Evolutionary conservation across 2,888 invertebrate species (phyloP).

Genomic region (Melipona beecheii): DNA sequence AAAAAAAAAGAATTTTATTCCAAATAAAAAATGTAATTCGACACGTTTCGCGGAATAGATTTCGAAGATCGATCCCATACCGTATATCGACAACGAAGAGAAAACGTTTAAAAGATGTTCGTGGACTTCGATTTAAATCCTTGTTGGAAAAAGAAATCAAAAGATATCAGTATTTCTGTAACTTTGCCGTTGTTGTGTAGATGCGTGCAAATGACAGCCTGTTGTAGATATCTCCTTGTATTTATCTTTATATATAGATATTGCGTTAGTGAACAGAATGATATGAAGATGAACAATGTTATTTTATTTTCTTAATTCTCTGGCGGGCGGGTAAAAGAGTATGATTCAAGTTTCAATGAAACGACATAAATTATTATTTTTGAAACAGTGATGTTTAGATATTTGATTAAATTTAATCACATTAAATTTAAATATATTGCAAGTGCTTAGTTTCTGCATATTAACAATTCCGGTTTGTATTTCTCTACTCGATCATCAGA

Average conservation of each 20-base stretch:
- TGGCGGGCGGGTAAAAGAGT: no score
- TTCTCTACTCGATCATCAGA: no score
- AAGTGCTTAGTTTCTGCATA: no score
- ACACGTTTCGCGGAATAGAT: constrained; percentile 15
- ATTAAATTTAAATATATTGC: no score
- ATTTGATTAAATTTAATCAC: no score
- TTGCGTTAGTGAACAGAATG: not conserved
- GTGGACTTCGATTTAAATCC: constrained; percentile 22
- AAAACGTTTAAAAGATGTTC: constrained; percentile 29
- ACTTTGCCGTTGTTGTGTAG: not conserved
- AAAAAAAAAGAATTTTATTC: not conserved
- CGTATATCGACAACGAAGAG: constrained; percentile 62
- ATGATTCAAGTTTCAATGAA: no score
- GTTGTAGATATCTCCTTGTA: not conserved
- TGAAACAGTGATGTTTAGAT: no score
- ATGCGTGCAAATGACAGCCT: not conserved
- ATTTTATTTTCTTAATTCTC: not conserved
- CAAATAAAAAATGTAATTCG: not conserved
- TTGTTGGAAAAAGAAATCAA: constrained; percentile 38
- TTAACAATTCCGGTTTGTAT: no score
- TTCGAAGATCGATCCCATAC: constrained; percentile 29
- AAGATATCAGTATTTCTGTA: not conserved
- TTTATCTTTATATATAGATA: not conserved
- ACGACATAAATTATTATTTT: no score
- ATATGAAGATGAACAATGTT: not conserved